Conservation (phyloP, 2,113 vertebrate genomes). For the Willisornis vidua region DNA sequence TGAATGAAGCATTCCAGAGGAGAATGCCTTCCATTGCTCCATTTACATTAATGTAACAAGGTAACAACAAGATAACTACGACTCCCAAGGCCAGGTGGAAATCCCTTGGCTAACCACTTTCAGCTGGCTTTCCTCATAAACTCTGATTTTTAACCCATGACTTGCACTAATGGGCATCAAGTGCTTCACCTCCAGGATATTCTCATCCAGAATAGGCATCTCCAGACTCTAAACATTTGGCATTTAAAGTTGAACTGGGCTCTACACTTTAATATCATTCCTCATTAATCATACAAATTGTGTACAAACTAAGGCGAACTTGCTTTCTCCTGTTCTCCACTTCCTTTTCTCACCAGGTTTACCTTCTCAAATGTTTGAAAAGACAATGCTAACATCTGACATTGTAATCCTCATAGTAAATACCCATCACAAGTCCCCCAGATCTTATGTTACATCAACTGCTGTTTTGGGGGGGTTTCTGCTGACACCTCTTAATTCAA, state of each 20-base stretch:
- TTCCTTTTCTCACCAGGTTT: background rate
- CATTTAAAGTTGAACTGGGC: background rate
- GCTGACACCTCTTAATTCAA: background rate
- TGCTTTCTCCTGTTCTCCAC: background rate
- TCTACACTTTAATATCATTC: background rate
- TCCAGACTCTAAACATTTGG: background rate
- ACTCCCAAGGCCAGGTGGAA: background rate
- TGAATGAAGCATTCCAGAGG: background rate
- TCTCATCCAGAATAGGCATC: background rate
- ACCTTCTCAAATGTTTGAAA: background rate
- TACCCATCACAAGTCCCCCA: background rate
- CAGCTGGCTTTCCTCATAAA: background rate
- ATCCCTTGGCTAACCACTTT: background rate
- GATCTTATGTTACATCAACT: background rate
- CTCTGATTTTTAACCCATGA: background rate
- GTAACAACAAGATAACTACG: background rate
- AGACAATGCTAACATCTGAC: background rate
- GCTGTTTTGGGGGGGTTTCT: background rate
- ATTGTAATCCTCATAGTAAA: background rate
- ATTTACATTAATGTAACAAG: background rate
- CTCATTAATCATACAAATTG: fast-evolving
- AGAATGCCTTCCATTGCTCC: background rate
- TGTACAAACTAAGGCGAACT: background rate
- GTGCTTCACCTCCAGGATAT: background rate
- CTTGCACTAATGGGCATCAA: background rate